Base-by-base conservation (phyloP, 2,113 vertebrate genomes). In the Gymnobelideus leadbeateri region DNA sequence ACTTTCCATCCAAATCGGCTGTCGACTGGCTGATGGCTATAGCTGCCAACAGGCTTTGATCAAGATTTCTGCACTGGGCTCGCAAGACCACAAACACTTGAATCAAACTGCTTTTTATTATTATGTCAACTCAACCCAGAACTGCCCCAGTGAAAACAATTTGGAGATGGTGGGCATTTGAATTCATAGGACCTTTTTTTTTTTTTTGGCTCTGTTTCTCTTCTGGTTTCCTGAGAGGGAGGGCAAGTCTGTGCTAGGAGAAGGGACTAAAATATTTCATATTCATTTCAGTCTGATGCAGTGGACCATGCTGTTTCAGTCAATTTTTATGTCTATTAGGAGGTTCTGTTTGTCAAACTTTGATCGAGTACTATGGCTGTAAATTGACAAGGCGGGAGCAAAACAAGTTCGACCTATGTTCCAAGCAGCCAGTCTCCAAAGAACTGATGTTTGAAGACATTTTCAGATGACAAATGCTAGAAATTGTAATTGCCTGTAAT, bases 41-140 rank as follows among this genome's bases (percentile, higher is more conserved):
- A 98, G 98, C 98, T 98, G 98, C 97, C 97, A 98, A 90, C 97
- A 95, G 96, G 95, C 98, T 99, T 99, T 99, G 98, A 99, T 99
- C 98, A 99, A 84, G 95, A 97, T 98, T 97, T 98, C 98, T 97
- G 84, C 96, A 51, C 97, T 94, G 91, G 96, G 91, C 96, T 96
- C 95, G 84, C 95, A 94, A 96, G 98, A 98, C 98, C 98, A 98
- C 98, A 98, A 96, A 98, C 98, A 98, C 98, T 98, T 98, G 14
- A 92, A 94, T 92, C 96, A 95, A 97, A 97, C 98, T 99, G 98
- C 98, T 98, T 98, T 97, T 98, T 98, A 99, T 99, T 99, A 98
- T 96, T 94, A 95, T 92, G 96, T 96, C 97, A 98, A 97, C 96
- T 98, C 94, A 91, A 94, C 94, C 89, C 92, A 91, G 0, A 96